These are phyloP conservation scores for Ormyrus labotus DNA, from an alignment of 2,888 invertebrate species.

Conservation along the genomic window DNA sequence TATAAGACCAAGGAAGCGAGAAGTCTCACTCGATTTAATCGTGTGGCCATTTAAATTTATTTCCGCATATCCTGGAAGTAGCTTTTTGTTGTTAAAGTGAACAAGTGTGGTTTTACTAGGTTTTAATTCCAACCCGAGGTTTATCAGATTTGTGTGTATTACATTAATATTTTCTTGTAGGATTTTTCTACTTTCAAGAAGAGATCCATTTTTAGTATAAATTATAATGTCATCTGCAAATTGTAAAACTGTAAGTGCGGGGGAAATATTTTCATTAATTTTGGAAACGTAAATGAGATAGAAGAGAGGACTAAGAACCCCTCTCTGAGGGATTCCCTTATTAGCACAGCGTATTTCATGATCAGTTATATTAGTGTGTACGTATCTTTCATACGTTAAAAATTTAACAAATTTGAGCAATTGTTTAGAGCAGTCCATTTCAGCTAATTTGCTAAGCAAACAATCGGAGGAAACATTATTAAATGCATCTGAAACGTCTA, in stretches of 20 bases:
- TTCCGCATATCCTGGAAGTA: too few species aligned
- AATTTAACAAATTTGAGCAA: slow-evolving; percentile 3
- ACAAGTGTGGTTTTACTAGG: background rate
- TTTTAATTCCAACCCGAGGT: background rate
- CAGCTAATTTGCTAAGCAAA: background rate
- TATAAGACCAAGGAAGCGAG: too few species aligned
- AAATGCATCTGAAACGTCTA: too few species aligned
- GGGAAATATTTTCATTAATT: background rate
- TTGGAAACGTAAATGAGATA: slow-evolving; percentile 3
- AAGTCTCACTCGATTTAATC: too few species aligned
- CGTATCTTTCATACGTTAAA: background rate
- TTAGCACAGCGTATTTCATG: too few species aligned
- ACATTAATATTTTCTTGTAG: background rate
- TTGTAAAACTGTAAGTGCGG: background rate
- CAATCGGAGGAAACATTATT: background rate
- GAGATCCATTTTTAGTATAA: background rate
- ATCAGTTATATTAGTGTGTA: background rate
- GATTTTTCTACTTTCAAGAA: background rate
- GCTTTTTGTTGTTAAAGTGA: too few species aligned
- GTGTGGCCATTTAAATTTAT: too few species aligned
- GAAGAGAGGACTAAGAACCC: background rate
- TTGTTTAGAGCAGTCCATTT: slow-evolving; percentile 3
- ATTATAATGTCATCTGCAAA: slow-evolving; percentile 10
- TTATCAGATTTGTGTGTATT: background rate
- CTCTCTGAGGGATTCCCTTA: background rate